A percentile compares a stretch with the other conserved stretches of the same genome.
These are phyloP conservation scores for Heteromormyrus szaboi DNA, from an alignment of 2,797 vertebrate genomes.

Conservation along the genomic window DNA sequence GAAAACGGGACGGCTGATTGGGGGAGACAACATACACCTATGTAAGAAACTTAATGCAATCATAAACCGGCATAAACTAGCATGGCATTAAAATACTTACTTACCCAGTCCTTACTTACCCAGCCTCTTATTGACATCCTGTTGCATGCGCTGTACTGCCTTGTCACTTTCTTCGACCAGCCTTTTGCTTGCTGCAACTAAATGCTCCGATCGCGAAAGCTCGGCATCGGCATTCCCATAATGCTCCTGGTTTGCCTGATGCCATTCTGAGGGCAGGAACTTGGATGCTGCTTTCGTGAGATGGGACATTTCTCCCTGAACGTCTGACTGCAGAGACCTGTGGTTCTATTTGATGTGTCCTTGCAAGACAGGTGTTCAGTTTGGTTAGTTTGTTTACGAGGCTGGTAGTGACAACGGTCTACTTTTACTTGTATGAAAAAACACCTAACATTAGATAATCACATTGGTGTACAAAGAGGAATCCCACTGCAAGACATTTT, in stretches of 20 bases:
- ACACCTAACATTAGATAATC: background rate
- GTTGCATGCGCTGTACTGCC: conserved; percentile 64
- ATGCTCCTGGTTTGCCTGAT: conserved; percentile 51
- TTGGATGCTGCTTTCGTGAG: conserved; percentile 52
- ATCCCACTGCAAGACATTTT: background rate
- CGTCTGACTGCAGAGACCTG: background rate
- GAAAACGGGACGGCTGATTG: background rate
- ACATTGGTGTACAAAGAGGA: background rate
- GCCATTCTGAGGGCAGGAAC: conserved; percentile 64
- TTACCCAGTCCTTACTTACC: conserved; percentile 55
- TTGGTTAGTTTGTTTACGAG: background rate
- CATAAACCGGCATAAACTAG: background rate
- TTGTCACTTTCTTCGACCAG: conserved; percentile 73
- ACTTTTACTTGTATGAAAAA: background rate
- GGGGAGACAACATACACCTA: background rate
- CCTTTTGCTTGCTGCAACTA: conserved; percentile 65
- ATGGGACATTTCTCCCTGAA: conserved; percentile 61
- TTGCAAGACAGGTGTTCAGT: background rate
- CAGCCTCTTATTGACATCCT: conserved; percentile 70
- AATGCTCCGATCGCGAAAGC: conserved; percentile 64
- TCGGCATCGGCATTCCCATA: conserved; percentile 56
- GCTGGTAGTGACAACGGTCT: background rate
- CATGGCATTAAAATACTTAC: background rate
- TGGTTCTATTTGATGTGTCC: background rate
- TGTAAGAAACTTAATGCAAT: background rate